Conservation (phyloP, 2,113 vertebrate species). For the Sorex fumeus region DNA sequence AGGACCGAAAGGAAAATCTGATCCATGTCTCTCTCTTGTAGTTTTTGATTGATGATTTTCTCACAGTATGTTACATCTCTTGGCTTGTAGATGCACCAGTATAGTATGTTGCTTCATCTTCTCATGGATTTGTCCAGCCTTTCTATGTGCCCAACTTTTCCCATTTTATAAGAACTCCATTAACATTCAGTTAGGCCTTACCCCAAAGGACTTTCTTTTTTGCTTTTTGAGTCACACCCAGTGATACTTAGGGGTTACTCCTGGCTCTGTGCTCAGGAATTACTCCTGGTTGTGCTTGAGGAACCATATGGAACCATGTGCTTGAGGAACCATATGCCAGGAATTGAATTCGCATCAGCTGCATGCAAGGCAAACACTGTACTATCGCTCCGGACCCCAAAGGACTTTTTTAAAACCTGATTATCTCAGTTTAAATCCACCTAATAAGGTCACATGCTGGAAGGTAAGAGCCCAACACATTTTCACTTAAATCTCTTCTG, state of each 20-base stretch:
- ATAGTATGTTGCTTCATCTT: constrained; percentile 28
- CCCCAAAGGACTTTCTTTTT: constrained; percentile 11
- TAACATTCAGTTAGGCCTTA: neutral
- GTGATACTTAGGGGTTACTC: too few species aligned
- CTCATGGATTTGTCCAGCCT: neutral
- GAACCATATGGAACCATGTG: too few species aligned
- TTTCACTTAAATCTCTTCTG: constrained; percentile 12
- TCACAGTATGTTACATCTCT: neutral
- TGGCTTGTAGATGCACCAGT: neutral
- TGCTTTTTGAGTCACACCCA: too few species aligned
- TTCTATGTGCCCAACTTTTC: neutral
- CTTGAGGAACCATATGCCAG: too few species aligned
- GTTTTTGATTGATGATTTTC: neutral
- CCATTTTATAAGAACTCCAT: constrained; percentile 6
- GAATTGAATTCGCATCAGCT: too few species aligned
- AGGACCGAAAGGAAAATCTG: neutral
- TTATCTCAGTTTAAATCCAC: neutral
- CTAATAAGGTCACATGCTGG: constrained; percentile 52
- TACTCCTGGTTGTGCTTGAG: too few species aligned
- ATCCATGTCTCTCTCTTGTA: neutral
- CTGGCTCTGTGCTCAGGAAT: too few species aligned
- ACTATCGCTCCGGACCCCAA: too few species aligned
- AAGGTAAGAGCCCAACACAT: neutral
- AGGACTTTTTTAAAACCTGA: neutral
- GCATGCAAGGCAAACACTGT: too few species aligned